Percentiles rank a stretch among this genome's conserved stretches.
Conservation (phyloP, 2,797 vertebrate species). For the Urosaurus nigricauda region DNA sequence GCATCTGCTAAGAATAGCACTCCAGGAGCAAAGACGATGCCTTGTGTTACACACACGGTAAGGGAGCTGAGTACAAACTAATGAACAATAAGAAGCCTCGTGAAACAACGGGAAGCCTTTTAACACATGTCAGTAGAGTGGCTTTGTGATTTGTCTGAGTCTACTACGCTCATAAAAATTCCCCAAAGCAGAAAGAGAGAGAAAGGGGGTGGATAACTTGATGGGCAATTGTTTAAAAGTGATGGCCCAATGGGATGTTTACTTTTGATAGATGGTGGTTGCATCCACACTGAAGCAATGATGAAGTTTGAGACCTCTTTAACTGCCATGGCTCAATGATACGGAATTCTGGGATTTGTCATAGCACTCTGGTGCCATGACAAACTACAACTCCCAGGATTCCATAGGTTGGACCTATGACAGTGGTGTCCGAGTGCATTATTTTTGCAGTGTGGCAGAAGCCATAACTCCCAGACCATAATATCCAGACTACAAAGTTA, state of each 20-base stretch:
- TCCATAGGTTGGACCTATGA: no score
- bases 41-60: constrained; percentile 15
- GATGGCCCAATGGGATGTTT: background rate
- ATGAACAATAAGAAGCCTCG: constrained; percentile 2
- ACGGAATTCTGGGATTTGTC: no score
- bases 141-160: constrained; percentile 35
- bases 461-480: background rate
- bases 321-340: no score
- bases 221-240: no score
- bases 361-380: no score
- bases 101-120: constrained; percentile 22
- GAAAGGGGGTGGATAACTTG: no score
- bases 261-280: no score
- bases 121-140: constrained; percentile 27
- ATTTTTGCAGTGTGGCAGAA: no score
- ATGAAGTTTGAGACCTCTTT: no score
- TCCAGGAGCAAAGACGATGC: background rate
- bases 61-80: background rate
- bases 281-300: no score
- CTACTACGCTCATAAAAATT: constrained; percentile 46
- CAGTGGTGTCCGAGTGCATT: no score
- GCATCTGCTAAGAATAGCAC: background rate
- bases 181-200: background rate
- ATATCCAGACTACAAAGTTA: background rate
- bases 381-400: no score